Evolutionary conservation across 2,113 vertebrate genomes (phyloP), one percentile per base, ranked within the genome.

Genomic region (Chionis minor): DNA sequence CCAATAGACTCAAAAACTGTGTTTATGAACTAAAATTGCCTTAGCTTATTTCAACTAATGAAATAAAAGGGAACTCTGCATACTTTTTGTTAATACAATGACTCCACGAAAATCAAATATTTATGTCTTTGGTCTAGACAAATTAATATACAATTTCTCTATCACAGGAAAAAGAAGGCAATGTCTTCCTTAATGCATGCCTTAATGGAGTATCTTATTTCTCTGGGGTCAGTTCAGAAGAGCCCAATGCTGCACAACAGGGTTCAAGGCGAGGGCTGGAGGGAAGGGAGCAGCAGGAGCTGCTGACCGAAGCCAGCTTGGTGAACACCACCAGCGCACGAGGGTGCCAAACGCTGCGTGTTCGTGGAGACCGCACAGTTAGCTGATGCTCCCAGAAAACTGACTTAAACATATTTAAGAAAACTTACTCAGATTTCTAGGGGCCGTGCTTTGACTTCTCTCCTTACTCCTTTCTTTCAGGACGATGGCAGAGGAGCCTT

Each of bases 21-120:
- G 79, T 91, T 97, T 91, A 95, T 63, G 82, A 97, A 92, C 85
- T 73, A 32, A 86, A 94, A 91, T 89, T 62, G 83, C 44, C 52
- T 73, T 44, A 38, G 66, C 22, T 87, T 66, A 71, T 84, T 91
- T 74, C 63, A 33, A 62, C 52, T 86, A 90, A 92, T 49, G 92
- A 94, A 73, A 90, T 77, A 42, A 55, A 92, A 86, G 88, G 62
- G 88, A 92, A 72, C 59, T 75, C 58, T 18, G 14, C 24, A 27
- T 42, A 38, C 49, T 87, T 79, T 52, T 56, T 86, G 81, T 91
- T 94, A 95, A 90, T 86, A 81, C 1, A 1, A 51, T 27, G 67
- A 90, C 79, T 96, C 90, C 69, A 58, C 10, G 45, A 84, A 93
- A 90, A 94, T 94, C 32, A 97, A 95, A 92, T 94, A 97, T 97